phyloP scores from a whole-genome alignment of 2,888 invertebrate genomes.

The Drosophila mayaguana region DNA sequence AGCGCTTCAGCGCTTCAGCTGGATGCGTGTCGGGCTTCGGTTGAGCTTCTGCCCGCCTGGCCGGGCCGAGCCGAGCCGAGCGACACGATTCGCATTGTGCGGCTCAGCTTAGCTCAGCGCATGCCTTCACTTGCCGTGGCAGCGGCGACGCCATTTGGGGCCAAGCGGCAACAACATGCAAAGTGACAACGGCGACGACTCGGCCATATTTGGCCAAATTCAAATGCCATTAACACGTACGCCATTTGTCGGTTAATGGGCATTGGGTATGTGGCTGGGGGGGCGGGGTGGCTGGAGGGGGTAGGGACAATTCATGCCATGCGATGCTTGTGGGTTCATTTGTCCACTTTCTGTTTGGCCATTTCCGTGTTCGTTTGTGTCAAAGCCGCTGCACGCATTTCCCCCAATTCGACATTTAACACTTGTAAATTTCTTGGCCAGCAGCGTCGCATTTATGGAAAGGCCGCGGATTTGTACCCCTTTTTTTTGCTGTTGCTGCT shows the following conservation, averaged over 20 bases:
- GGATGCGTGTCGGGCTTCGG: conserved; percentile 64
- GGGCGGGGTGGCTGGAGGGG: background rate
- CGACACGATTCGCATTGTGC: conserved; percentile 71
- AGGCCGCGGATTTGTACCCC: conserved; percentile 31
- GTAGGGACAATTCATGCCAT: conserved; percentile 8
- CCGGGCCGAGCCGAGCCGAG: conserved; percentile 30
- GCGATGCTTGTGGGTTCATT: conserved; percentile 59
- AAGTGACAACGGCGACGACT: conserved; percentile 73
- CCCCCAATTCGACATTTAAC: conserved; percentile 79
- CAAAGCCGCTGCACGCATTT: conserved; percentile 79
- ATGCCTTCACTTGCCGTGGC: conserved; percentile 67
- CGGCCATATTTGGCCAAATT: conserved; percentile 84
- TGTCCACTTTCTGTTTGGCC: conserved; percentile 56
- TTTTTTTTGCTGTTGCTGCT: conserved; percentile 1
- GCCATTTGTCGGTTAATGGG: conserved; percentile 66
- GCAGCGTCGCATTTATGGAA: conserved; percentile 69
- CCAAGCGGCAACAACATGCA: conserved; percentile 66
- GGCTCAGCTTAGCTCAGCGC: conserved; percentile 32
- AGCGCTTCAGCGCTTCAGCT: conserved; percentile 15
- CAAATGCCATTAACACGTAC: conserved; percentile 85
- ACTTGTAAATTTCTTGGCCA: conserved; percentile 78
- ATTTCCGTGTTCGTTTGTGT: conserved; percentile 73
- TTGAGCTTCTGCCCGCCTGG: background rate
- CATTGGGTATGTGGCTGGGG: background rate
- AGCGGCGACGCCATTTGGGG: conserved; percentile 45